These are phyloP conservation scores for Drosophila kepulauana DNA, from an alignment of 1,140 invertebrate species.

Conservation along the genomic window DNA sequence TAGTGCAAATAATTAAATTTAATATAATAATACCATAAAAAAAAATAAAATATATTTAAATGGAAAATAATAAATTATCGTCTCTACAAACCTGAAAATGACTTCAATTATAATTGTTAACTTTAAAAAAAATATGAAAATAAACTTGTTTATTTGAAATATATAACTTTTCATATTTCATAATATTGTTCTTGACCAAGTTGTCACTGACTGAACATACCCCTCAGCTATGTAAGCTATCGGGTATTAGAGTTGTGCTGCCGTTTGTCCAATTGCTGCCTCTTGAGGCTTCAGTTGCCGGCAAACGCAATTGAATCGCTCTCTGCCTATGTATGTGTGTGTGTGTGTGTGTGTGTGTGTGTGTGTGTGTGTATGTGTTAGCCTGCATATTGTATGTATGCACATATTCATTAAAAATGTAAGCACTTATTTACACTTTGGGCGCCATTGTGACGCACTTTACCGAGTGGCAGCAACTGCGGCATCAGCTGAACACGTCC, in stretches of 20 bases:
- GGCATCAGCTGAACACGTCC: slow-evolving; percentile 17
- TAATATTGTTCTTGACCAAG: no score
- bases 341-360: slow-evolving; percentile 7
- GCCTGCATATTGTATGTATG: slow-evolving; percentile 17
- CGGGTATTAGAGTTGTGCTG: slow-evolving; percentile 17
- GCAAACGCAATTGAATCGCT: slow-evolving; percentile 13
- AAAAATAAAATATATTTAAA: no score
- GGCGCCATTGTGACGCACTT: slow-evolving; percentile 35
- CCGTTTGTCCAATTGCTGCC: slow-evolving; percentile 28
- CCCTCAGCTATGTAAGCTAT: background rate
- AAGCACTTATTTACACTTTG: slow-evolving; percentile 47
- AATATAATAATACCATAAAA: no score
- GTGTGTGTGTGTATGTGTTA: slow-evolving; percentile 16
- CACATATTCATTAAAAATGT: slow-evolving; percentile 62
- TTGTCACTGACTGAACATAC: no score
- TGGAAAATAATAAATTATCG: no score
- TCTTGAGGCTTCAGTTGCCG: slow-evolving; percentile 19
- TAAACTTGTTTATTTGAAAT: no score
- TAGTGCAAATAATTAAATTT: no score
- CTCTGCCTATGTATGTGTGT: background rate
- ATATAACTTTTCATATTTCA: no score
- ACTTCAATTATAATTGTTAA: no score
- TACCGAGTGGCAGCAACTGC: background rate
- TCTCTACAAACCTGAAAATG: no score
- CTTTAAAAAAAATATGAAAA: no score